A percentile compares a stretch with the other conserved stretches of the same genome.
These are phyloP conservation scores for Arctopsyche grandis DNA, from an alignment of 1,140 invertebrate genomes.

Conservation along the genomic window DNA sequence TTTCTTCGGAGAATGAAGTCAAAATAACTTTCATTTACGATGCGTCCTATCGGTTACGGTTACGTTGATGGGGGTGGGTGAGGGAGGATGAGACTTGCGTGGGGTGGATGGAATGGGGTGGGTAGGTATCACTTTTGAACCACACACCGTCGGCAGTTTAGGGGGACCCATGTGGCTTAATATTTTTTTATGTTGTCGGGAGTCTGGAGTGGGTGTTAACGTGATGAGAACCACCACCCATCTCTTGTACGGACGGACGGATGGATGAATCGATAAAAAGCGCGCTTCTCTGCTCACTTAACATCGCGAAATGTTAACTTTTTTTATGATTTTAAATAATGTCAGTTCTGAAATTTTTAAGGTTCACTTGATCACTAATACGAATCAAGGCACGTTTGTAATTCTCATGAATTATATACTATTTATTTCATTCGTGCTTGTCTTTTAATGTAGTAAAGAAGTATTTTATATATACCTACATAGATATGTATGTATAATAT, in stretches of 20 bases:
- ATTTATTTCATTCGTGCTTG: too few relatives aligned
- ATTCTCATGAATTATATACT: too few relatives aligned
- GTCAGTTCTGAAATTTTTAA: too few relatives aligned
- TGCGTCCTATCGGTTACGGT: not conserved
- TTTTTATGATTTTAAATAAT: too few relatives aligned
- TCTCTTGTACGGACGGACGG: slow-evolving; percentile 14
- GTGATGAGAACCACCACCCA: slow-evolving; percentile 43
- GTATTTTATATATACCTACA: too few relatives aligned
- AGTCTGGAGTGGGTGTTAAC: slow-evolving; percentile 42
- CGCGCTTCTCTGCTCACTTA: not conserved
- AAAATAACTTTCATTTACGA: slow-evolving; percentile 35
- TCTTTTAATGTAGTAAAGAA: too few relatives aligned
- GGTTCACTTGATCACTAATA: too few relatives aligned
- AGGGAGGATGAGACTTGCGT: not conserved
- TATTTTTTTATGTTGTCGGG: slow-evolving; percentile 41
- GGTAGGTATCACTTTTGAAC: not conserved
- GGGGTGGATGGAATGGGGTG: not conserved
- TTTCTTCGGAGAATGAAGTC: slow-evolving; percentile 26
- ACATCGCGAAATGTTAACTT: not conserved
- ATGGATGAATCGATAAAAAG: slow-evolving; percentile 34
- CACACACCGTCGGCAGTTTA: not conserved
- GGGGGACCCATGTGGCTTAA: slow-evolving; percentile 48
- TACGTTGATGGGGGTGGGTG: not conserved
- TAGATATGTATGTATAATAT: too few relatives aligned
- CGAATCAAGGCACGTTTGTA: too few relatives aligned